These are phyloP conservation scores for Hycleus phaleratus DNA, from an alignment of 1,140 invertebrate genomes.

Conservation along the genomic window DNA sequence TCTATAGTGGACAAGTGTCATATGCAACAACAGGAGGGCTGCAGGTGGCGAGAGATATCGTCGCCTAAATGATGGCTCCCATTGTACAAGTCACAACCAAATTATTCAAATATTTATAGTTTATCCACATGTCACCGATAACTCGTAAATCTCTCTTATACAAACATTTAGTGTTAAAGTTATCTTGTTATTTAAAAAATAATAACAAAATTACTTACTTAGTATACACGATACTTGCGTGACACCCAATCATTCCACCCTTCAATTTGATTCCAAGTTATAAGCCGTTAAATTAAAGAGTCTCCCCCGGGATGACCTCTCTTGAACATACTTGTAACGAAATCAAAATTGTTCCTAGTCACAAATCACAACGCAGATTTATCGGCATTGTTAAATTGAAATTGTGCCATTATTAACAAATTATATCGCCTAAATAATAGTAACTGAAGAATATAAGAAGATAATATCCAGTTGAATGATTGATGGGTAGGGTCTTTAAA, in stretches of 20 bases:
- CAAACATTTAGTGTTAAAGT: too few relatives aligned
- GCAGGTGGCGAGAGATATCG: conserved; percentile 25
- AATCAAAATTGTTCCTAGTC: neutral
- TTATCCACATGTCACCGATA: conserved; percentile 13
- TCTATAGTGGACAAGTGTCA: conserved; percentile 10
- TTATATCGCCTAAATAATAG: neutral
- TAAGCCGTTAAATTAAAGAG: conserved; percentile 33
- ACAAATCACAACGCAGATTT: neutral
- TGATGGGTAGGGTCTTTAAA: neutral
- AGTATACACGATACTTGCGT: conserved; percentile 26
- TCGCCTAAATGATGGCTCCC: conserved; percentile 18
- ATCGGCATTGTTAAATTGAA: neutral
- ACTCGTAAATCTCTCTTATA: conserved; percentile 4
- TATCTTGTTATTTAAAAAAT: too few relatives aligned
- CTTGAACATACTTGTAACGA: neutral
- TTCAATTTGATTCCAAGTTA: conserved; percentile 33
- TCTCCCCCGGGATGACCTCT: conserved; percentile 20
- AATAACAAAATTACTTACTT: neutral
- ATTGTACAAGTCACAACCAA: conserved; percentile 14
- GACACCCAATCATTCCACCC: conserved; percentile 15
- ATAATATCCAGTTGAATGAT: conserved; percentile 1
- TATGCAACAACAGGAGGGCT: conserved; percentile 7
- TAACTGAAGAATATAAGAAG: too few relatives aligned
- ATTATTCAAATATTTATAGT: conserved; percentile 23
- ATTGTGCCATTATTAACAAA: neutral